Conservation (phyloP, 2,113 vertebrate species). For the Chaetura pelagica region DNA sequence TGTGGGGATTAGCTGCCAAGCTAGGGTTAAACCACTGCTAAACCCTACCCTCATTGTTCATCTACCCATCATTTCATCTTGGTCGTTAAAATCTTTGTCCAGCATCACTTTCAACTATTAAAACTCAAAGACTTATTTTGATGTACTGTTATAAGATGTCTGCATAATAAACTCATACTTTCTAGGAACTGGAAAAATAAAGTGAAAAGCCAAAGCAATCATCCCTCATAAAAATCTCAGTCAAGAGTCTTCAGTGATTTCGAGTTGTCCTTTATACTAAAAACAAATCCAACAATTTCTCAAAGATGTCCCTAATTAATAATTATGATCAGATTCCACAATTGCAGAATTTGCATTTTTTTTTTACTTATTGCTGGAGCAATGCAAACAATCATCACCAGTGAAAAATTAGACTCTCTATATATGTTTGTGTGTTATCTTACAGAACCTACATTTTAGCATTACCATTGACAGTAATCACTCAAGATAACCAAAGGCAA, state of each 20-base stretch:
- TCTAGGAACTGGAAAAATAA: not conserved
- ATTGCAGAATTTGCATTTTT: not conserved
- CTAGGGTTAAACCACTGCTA: not conserved
- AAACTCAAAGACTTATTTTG: not conserved
- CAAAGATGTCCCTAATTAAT: not conserved
- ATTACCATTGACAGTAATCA: not conserved
- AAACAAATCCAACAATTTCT: not conserved
- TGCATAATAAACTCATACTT: not conserved
- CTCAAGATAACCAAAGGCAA: not conserved
- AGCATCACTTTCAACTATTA: not conserved
- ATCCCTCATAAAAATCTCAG: not conserved
- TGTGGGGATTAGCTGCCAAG: not conserved
- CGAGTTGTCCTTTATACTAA: not conserved
- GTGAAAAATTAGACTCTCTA: not conserved
- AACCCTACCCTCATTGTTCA: not conserved
- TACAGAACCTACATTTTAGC: not conserved
- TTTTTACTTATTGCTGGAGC: not conserved
- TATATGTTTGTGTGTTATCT: too few relatives aligned
- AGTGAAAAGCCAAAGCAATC: not conserved
- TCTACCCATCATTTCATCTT: not conserved
- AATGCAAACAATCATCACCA: not conserved
- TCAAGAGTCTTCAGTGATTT: not conserved
- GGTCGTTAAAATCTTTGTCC: not conserved
- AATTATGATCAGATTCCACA: not conserved
- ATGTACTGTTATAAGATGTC: not conserved